Evolutionary conservation across 2,888 invertebrate genomes (phyloP).

Genomic region (Tricholauxania praeusta): DNA sequence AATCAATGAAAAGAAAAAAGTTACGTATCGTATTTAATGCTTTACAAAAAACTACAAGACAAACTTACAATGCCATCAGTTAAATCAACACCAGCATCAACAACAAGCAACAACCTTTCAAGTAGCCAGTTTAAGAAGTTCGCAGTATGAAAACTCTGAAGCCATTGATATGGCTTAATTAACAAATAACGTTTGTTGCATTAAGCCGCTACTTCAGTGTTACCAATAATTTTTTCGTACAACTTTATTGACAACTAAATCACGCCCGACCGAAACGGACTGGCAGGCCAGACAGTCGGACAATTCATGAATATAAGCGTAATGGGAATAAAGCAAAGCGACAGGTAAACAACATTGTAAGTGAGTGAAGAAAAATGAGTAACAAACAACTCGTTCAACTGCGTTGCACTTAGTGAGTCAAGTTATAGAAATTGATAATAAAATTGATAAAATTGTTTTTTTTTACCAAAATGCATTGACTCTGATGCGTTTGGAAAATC

Average conservation of each 20-base stretch:
- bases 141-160: slow-evolving; percentile 2
- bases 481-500: no score
- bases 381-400: no score
- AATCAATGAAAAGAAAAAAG: not conserved
- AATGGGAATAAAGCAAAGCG: not conserved
- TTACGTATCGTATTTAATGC: not conserved
- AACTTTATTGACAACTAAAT: slow-evolving; percentile 32
- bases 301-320: no score
- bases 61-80: not conserved
- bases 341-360: not conserved
- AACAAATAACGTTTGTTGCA: slow-evolving; percentile 32
- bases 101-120: not conserved
- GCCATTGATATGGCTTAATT: slow-evolving; percentile 31
- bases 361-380: no score
- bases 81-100: not conserved
- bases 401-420: no score
- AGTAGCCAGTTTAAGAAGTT: not conserved
- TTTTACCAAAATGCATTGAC: no score
- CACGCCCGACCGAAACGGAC: slow-evolving; percentile 16
- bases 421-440: no score
- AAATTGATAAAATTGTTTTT: no score
- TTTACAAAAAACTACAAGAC: not conserved
- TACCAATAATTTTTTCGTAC: not conserved
- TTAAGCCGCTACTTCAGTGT: slow-evolving; percentile 1
- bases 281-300: not conserved